Conservation (phyloP, 2,113 vertebrate species). For the Burhinus bistriatus region DNA sequence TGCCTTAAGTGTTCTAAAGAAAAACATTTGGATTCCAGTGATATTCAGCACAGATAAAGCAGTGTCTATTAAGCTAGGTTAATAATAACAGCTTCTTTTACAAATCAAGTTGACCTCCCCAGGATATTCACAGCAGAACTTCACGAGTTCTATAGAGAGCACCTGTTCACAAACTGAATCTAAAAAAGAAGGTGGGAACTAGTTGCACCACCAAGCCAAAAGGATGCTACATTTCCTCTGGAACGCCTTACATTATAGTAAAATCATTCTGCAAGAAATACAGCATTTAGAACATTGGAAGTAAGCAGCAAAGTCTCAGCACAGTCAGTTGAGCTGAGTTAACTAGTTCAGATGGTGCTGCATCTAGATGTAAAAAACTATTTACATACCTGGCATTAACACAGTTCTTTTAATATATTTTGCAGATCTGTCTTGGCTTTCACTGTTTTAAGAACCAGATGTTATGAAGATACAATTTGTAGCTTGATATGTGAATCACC, state of each 20-base stretch:
- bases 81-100: not conserved
- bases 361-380: not conserved
- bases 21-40: slow-evolving; percentile 10
- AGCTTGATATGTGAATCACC: not conserved
- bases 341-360: not conserved
- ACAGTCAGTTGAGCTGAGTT: not conserved
- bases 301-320: not conserved
- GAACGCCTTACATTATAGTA: not conserved
- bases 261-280: not conserved
- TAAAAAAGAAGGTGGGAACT: not conserved
- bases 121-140: not conserved
- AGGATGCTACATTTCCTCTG: not conserved
- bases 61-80: not conserved
- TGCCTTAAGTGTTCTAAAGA: slow-evolving; percentile 10
- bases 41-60: not conserved
- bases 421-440: not conserved
- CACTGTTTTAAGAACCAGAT: not conserved
- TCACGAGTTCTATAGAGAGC: not conserved
- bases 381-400: not conserved
- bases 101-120: not conserved
- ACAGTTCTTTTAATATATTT: not conserved
- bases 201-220: not conserved
- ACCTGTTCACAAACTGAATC: not conserved
- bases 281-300: not conserved
- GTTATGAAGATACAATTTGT: not conserved